These are phyloP conservation scores for Cephus spinipes DNA, from an alignment of 2,888 invertebrate species.

Conservation along the genomic window DNA sequence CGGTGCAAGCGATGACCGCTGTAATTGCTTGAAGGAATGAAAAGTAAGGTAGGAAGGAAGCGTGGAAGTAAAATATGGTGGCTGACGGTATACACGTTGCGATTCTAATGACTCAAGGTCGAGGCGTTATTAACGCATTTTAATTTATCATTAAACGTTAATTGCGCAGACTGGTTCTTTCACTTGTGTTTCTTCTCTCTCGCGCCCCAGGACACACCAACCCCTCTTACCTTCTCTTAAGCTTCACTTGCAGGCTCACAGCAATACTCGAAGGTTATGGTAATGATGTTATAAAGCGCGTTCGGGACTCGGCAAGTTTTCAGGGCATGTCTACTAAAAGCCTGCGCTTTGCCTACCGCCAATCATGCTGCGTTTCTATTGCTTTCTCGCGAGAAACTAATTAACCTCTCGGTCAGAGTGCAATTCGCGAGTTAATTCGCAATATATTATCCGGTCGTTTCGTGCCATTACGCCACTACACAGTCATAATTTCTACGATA, in stretches of 20 bases:
- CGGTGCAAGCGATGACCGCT: constrained; percentile 60
- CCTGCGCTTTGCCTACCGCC: constrained; percentile 15
- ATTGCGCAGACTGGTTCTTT: constrained; percentile 29
- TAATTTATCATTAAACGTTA: constrained; percentile 42
- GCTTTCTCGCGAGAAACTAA: constrained; percentile 36
- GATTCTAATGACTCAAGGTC: constrained; percentile 39
- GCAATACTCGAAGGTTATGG: no score
- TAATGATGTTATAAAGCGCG: background rate
- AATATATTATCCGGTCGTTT: constrained; percentile 35
- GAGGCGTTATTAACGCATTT: constrained; percentile 41
- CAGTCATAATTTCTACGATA: no score
- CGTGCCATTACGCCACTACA: no score
- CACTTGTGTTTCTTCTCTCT: no score
- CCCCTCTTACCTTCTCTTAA: background rate
- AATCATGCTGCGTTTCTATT: constrained; percentile 20
- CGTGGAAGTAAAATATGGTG: constrained; percentile 29
- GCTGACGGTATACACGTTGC: constrained; percentile 26
- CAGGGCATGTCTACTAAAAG: constrained; percentile 20
- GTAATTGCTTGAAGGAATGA: constrained; percentile 46
- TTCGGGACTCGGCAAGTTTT: constrained; percentile 24
- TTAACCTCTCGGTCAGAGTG: constrained; percentile 32
- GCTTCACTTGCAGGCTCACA: no score
- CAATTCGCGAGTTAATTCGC: constrained; percentile 42
- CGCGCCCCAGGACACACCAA: background rate
- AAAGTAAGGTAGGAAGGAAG: constrained; percentile 26